phyloP scores from a whole-genome alignment of 2,797 vertebrate species.

The Syncerus caffer region DNA sequence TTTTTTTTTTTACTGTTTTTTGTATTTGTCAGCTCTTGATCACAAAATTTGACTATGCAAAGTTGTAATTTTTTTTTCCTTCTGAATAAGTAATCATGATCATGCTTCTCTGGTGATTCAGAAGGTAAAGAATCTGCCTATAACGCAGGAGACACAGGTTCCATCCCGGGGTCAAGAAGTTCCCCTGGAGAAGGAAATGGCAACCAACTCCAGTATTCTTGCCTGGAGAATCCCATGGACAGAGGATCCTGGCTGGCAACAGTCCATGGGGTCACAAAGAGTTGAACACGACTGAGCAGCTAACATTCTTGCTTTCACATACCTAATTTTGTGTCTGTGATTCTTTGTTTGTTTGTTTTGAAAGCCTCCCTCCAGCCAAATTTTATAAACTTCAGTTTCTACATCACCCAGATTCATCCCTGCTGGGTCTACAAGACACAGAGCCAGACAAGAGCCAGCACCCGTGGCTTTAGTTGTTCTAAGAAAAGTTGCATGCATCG shows the following conservation, averaged over 20 bases:
- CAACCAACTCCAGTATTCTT: not conserved
- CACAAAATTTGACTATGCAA: not conserved
- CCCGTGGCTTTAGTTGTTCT: accelerated
- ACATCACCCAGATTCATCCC: too few species aligned
- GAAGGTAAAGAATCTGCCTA: not conserved
- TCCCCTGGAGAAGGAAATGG: not conserved
- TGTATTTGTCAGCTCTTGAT: not conserved
- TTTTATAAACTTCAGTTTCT: not conserved
- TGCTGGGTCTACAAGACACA: accelerated
- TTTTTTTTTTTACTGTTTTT: not conserved
- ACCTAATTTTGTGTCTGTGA: not conserved
- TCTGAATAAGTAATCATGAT: not conserved
- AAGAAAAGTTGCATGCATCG: not conserved
- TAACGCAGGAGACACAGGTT: not conserved
- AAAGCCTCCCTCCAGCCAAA: not conserved
- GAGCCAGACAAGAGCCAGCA: not conserved
- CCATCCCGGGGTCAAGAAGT: not conserved
- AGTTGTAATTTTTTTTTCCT: not conserved
- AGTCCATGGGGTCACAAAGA: not conserved
- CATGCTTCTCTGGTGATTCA: not conserved
- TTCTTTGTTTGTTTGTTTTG: not conserved
- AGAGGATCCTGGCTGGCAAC: not conserved
- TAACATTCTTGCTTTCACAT: not conserved
- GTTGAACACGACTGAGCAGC: accelerated
- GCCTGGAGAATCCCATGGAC: not conserved